Evolutionary conservation across 2,113 vertebrate species (phyloP).

Genomic region (Ceyx melanurus): DNA sequence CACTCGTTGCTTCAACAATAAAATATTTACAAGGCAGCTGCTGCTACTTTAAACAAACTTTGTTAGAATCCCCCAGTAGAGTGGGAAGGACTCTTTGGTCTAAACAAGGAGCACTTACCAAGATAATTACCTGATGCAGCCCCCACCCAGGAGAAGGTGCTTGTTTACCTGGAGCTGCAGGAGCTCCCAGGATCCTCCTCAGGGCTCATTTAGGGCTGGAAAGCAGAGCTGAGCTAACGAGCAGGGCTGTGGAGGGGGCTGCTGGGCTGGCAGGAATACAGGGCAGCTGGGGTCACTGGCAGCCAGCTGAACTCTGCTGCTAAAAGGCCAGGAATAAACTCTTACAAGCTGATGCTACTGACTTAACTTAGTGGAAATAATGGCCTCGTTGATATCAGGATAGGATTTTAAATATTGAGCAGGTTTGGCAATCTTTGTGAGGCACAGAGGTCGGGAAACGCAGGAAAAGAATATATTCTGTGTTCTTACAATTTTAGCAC

Average conservation of each 20-base stretch:
- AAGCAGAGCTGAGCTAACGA: slow-evolving; percentile 32
- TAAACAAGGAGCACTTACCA: not conserved
- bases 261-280: not conserved
- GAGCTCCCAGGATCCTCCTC: not conserved
- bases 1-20: not conserved
- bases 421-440: not conserved
- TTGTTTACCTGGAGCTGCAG: not conserved
- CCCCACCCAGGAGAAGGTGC: not conserved
- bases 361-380: slow-evolving; percentile 35
- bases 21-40: not conserved
- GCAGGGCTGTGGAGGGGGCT: not conserved
- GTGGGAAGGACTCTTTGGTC: not conserved
- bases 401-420: slow-evolving; percentile 59
- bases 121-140: not conserved
- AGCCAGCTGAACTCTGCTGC: slow-evolving; percentile 26
- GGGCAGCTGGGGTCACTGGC: slow-evolving; percentile 25
- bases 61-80: not conserved
- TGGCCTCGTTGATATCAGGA: not conserved
- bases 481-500: not conserved
- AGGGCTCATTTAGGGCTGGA: slow-evolving; percentile 4
- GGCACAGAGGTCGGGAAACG: slow-evolving; percentile 21
- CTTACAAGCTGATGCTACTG: not conserved
- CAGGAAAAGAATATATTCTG: not conserved
- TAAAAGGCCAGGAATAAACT: slow-evolving; percentile 4
- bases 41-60: not conserved